phyloP scores from a whole-genome alignment of 1,140 invertebrate species.

The Drosophila suzukii region DNA sequence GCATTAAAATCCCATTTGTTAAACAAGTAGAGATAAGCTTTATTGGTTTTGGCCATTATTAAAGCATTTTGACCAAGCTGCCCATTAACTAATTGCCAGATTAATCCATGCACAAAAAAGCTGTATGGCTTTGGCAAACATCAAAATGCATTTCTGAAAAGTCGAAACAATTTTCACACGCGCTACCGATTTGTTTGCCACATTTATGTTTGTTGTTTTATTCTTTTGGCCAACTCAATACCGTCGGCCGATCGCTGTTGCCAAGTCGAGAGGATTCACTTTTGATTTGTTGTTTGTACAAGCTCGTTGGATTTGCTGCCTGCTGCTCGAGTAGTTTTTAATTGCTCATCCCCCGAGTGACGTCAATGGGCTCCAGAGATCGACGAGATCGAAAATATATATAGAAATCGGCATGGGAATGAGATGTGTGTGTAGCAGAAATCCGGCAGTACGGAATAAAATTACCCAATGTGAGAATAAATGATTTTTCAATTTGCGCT shows the following conservation, averaged over 20 bases:
- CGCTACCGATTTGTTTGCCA: slow-evolving; percentile 24
- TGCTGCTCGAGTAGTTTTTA: slow-evolving; percentile 76
- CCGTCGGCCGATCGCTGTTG: slow-evolving; percentile 12
- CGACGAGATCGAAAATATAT: slow-evolving; percentile 18
- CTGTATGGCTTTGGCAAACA: neutral
- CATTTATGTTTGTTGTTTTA: slow-evolving; percentile 40
- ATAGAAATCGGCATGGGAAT: neutral
- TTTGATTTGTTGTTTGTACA: slow-evolving; percentile 63
- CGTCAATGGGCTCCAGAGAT: slow-evolving; percentile 59
- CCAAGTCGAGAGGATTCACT: slow-evolving; percentile 35
- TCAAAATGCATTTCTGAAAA: neutral
- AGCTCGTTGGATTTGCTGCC: slow-evolving; percentile 39
- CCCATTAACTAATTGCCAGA: neutral
- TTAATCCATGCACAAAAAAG: neutral
- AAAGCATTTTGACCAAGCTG: too few species aligned
- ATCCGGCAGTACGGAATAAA: slow-evolving; percentile 32
- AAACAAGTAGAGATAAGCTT: too few species aligned
- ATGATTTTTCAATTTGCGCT: slow-evolving; percentile 69
- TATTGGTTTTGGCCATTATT: too few species aligned
- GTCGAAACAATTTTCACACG: neutral
- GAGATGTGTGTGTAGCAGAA: neutral
- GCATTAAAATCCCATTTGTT: too few species aligned
- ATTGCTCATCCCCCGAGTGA: slow-evolving; percentile 61
- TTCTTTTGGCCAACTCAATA: slow-evolving; percentile 24
- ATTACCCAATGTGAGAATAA: slow-evolving; percentile 47